Conservation (phyloP, 1,140 invertebrate species). For the Palaemon carinicauda region DNA sequence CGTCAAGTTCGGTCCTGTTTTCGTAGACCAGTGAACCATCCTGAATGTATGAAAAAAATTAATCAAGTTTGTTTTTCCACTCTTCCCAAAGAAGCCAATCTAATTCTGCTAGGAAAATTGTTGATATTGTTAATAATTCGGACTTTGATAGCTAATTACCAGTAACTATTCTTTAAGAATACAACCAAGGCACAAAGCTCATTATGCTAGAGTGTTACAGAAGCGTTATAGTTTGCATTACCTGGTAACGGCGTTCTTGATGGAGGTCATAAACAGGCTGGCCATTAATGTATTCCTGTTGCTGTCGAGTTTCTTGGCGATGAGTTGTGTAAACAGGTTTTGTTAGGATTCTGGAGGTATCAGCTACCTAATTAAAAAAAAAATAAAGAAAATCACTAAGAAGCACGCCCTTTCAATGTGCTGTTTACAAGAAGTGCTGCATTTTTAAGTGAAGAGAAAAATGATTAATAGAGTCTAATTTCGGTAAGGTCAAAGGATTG, state of each 20-base stretch:
- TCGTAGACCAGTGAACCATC: constrained; percentile 55
- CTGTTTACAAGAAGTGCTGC: no score
- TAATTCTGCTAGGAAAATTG: no score
- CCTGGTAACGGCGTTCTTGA: constrained; percentile 48
- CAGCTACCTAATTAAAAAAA: background rate
- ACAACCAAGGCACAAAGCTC: background rate
- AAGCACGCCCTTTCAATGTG: no score
- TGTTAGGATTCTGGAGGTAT: background rate
- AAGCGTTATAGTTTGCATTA: background rate
- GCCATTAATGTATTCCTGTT: constrained; percentile 54
- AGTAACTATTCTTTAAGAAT: background rate
- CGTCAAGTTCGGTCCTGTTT: constrained; percentile 37
- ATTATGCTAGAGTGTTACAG: no score
- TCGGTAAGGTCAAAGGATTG: no score
- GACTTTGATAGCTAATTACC: background rate
- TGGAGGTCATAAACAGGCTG: constrained; percentile 53
- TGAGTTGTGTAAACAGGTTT: constrained; percentile 24
- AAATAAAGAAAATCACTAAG: background rate
- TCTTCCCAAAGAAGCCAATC: no score
- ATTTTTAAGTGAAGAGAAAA: no score
- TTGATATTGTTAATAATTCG: background rate
- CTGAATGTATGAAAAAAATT: background rate
- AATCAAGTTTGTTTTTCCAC: no score
- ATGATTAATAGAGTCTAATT: no score
- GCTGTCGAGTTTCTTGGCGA: constrained; percentile 35